These are phyloP conservation scores for Lasaia peninsularis DNA, from an alignment of 1,140 invertebrate species.

Conservation along the genomic window DNA sequence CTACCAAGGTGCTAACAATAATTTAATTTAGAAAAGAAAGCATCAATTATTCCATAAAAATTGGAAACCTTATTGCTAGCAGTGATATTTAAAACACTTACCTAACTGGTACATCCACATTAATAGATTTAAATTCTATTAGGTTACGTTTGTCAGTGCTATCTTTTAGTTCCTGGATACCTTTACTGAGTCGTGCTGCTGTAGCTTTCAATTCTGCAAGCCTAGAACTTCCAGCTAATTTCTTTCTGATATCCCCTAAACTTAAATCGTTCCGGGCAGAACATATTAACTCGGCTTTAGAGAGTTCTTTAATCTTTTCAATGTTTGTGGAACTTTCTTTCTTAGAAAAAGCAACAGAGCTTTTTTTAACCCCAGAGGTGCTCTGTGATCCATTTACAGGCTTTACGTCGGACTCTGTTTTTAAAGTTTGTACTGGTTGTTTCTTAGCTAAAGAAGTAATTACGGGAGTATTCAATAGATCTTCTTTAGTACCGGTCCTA, in stretches of 20 bases:
- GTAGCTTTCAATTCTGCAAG: constrained; percentile 82
- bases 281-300: constrained; percentile 57
- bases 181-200: constrained; percentile 79
- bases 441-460: constrained; percentile 12
- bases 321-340: constrained; percentile 51
- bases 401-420: background rate
- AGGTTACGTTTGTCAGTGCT: constrained; percentile 72
- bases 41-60: too few species aligned
- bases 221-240: constrained; percentile 80
- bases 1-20: too few species aligned
- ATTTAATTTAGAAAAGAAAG: too few species aligned
- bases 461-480: constrained; percentile 18
- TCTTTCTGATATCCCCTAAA: constrained; percentile 82
- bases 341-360: constrained; percentile 39
- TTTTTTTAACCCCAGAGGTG: constrained; percentile 18
- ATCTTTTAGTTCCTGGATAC: constrained; percentile 75
- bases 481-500: constrained; percentile 22
- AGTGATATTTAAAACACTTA: constrained; percentile 47
- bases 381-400: background rate
- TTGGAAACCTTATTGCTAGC: too few species aligned
- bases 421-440: background rate
- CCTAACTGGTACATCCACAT: constrained; percentile 85
- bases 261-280: constrained; percentile 78
- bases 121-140: constrained; percentile 84
- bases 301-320: constrained; percentile 29